Evolutionary conservation across 2,797 vertebrate species (phyloP).

Genomic region (Aeoliscus strigatus): DNA sequence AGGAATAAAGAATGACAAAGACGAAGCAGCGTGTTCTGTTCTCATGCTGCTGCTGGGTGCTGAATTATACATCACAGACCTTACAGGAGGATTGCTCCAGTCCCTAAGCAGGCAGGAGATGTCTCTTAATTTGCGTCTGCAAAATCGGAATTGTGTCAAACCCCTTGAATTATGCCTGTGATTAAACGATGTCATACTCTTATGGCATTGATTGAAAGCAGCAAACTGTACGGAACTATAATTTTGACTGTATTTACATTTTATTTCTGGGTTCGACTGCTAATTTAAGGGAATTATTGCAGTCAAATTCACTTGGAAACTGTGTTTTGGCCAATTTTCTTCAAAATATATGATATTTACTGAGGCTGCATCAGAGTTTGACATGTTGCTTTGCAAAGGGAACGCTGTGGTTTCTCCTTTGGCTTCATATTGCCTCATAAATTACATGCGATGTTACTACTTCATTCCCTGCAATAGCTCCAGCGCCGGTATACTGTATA

Average conservation of each 20-base stretch:
- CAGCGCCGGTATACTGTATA: slow-evolving; percentile 16
- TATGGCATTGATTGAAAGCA: too few relatives aligned
- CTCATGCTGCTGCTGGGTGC: slow-evolving; percentile 19
- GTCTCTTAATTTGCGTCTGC: too few relatives aligned
- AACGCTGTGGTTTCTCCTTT: slow-evolving; percentile 13
- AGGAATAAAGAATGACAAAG: slow-evolving; percentile 20
- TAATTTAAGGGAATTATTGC: too few relatives aligned
- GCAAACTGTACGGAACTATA: too few relatives aligned
- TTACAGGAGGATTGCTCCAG: slow-evolving; percentile 18
- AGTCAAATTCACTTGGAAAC: slow-evolving; percentile 12
- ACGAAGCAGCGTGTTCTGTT: slow-evolving; percentile 26
- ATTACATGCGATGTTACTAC: slow-evolving; percentile 27
- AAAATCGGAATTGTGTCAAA: too few relatives aligned
- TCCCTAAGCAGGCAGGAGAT: slow-evolving; percentile 9
- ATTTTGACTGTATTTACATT: too few relatives aligned
- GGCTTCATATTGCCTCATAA: slow-evolving; percentile 32
- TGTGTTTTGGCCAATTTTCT: slow-evolving; percentile 1
- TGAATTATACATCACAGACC: slow-evolving; percentile 49
- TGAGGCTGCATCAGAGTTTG: slow-evolving; percentile 2
- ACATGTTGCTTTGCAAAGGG: slow-evolving; percentile 5
- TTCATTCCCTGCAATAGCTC: slow-evolving; percentile 33
- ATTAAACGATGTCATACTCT: too few relatives aligned
- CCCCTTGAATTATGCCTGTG: too few relatives aligned
- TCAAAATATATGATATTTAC: slow-evolving; percentile 11
- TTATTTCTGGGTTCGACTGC: too few relatives aligned